Conservation (phyloP, 2,888 invertebrate genomes). For the Brenthis ino region DNA sequence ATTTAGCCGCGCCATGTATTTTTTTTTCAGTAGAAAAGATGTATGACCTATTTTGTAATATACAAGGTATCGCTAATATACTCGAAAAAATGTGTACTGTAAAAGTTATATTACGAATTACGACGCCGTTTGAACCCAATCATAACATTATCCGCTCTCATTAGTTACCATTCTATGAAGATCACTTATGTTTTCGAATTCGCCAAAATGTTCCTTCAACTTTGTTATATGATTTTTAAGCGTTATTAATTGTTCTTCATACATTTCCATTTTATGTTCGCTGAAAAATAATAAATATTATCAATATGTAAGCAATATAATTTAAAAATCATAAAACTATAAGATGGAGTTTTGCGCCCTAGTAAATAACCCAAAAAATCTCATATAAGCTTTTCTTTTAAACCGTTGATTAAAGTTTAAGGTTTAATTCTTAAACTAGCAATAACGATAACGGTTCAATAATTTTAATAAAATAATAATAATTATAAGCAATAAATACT, state of each 20-base stretch:
- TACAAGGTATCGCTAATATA: too few relatives aligned
- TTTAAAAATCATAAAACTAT: neutral
- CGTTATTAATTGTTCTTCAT: constrained; percentile 59
- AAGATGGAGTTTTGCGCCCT: constrained; percentile 53
- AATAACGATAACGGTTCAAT: too few relatives aligned
- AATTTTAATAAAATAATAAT: too few relatives aligned
- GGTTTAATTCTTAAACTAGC: too few relatives aligned
- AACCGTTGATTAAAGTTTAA: too few relatives aligned
- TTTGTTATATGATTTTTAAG: constrained; percentile 60
- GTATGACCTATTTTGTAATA: too few relatives aligned
- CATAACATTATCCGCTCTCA: neutral
- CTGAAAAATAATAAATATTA: constrained; percentile 47
- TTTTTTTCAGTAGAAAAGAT: too few relatives aligned
- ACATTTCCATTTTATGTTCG: constrained; percentile 61
- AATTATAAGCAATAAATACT: too few relatives aligned
- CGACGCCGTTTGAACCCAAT: neutral
- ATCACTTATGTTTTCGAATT: constrained; percentile 60
- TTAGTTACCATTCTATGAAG: constrained; percentile 60
- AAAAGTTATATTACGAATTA: neutral
- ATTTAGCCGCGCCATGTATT: too few relatives aligned
- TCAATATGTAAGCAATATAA: neutral
- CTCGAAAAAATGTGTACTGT: too few relatives aligned
- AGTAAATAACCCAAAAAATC: too few relatives aligned
- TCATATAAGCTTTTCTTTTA: too few relatives aligned
- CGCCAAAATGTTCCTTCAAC: constrained; percentile 63